Conservation (phyloP, 1,140 invertebrate genomes). For the Pseudomyrmex gracilis region DNA sequence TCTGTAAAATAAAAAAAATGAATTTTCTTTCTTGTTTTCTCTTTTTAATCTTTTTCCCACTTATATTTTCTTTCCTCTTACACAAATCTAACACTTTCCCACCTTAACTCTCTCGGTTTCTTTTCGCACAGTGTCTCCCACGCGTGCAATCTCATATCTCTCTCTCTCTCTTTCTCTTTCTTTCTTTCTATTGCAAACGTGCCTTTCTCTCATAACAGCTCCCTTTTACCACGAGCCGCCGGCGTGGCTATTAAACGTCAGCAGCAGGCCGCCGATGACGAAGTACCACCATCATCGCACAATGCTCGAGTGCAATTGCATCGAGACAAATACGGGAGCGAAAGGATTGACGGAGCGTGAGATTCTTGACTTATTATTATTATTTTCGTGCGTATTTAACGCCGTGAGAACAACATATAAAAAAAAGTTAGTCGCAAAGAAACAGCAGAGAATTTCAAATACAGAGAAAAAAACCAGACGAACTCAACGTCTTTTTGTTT, state of each 20-base stretch:
- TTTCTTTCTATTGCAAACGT: conserved; percentile 1
- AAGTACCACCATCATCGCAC: conserved; percentile 65
- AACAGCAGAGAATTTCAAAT: conserved; percentile 5
- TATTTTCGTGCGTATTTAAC: conserved; percentile 54
- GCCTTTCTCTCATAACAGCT: conserved; percentile 34
- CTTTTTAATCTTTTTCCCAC: not conserved
- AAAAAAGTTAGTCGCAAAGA: no score
- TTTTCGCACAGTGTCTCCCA: conserved; percentile 19
- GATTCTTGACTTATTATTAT: conserved; percentile 67
- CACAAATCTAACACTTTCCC: conserved; percentile 30
- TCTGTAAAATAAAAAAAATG: conserved; percentile 39
- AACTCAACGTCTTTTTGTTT: not conserved
- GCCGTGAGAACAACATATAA: not conserved
- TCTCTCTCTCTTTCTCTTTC: not conserved
- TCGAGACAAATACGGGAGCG: conserved; percentile 64
- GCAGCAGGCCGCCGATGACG: conserved; percentile 68
- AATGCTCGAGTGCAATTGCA: conserved; percentile 72
- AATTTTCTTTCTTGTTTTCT: conserved; percentile 1
- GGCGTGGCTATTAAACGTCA: conserved; percentile 70
- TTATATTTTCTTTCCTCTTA: conserved; percentile 34
- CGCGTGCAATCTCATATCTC: conserved; percentile 16
- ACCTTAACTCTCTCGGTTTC: conserved; percentile 9
- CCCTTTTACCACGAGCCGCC: conserved; percentile 67
- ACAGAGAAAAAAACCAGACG: not conserved
- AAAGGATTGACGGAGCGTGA: conserved; percentile 64